phyloP scores from a whole-genome alignment of 2,888 invertebrate species.

The Pachycephus smyrnensis region DNA sequence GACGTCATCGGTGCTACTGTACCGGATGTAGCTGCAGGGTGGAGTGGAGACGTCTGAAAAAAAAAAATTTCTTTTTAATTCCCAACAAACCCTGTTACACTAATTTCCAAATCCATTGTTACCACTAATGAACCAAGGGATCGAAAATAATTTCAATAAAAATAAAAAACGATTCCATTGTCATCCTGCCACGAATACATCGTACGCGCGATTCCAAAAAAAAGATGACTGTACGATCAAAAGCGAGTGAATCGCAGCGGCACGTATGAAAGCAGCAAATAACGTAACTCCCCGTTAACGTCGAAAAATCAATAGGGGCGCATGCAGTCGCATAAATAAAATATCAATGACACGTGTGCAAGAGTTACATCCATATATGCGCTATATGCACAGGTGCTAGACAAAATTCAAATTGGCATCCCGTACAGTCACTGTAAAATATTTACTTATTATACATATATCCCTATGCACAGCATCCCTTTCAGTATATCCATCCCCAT shows the following conservation, averaged over 20 bases:
- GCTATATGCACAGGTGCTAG: neutral
- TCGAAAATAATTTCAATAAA: neutral
- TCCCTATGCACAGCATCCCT: neutral
- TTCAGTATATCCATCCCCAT: neutral
- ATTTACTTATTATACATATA: neutral
- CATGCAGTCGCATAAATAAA: neutral
- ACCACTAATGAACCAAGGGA: neutral
- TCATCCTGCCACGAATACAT: neutral
- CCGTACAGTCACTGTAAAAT: neutral
- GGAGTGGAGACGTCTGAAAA: slow-evolving; percentile 51
- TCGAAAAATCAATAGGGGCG: slow-evolving; percentile 24
- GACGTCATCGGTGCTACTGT: slow-evolving; percentile 60
- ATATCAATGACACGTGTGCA: neutral
- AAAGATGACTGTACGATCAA: neutral
- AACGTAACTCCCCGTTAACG: slow-evolving; percentile 19
- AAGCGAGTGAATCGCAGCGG: neutral
- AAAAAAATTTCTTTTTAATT: neutral
- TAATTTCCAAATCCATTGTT: neutral
- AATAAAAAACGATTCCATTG: neutral
- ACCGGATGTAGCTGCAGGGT: slow-evolving; percentile 56
- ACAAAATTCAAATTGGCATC: neutral
- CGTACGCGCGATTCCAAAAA: neutral
- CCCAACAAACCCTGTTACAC: neutral
- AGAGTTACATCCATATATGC: neutral
- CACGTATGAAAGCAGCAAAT: neutral